Evolutionary conservation across 2,113 vertebrate species (phyloP).

Genomic region (Scartelaos histophorus): DNA sequence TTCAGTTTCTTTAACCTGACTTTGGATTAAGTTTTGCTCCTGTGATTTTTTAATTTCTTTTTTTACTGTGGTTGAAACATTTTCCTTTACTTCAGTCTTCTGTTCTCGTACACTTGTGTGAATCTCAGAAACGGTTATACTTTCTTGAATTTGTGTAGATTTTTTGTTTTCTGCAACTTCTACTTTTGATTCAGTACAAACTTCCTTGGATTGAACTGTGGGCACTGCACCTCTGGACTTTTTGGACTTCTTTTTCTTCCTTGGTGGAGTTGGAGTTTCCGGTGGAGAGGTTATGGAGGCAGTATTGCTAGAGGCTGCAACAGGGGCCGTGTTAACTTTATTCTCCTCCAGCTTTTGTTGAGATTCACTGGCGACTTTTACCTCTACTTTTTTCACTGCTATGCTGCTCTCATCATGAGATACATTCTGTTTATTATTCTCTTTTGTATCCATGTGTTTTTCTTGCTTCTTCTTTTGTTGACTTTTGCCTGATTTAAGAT

Average conservation of each 20-base stretch:
- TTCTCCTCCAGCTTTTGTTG: slow-evolving; percentile 57
- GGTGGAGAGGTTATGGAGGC: slow-evolving; percentile 22
- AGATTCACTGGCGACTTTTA: slow-evolving; percentile 45
- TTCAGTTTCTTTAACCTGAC: slow-evolving; percentile 53
- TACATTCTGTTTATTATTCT: slow-evolving; percentile 31
- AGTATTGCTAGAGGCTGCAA: slow-evolving; percentile 21
- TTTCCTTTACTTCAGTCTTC: slow-evolving; percentile 51
- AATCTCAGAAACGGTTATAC: slow-evolving; percentile 43
- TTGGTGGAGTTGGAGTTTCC: slow-evolving; percentile 51
- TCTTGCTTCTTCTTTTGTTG: slow-evolving; percentile 72
- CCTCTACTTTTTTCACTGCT: slow-evolving; percentile 36
- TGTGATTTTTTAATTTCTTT: slow-evolving; percentile 53
- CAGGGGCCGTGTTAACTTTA: slow-evolving; percentile 27
- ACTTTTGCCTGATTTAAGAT: slow-evolving; percentile 63
- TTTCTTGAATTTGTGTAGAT: slow-evolving; percentile 51
- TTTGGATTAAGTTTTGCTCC: slow-evolving; percentile 56
- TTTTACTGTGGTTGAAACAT: slow-evolving; percentile 55
- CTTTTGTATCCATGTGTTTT: slow-evolving; percentile 49
- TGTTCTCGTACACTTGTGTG: slow-evolving; percentile 49
- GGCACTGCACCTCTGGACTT: slow-evolving; percentile 67
- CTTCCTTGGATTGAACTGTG: slow-evolving; percentile 52
- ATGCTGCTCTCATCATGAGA: slow-evolving; percentile 37
- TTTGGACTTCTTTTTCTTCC: slow-evolving; percentile 77
- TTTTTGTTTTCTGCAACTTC: slow-evolving; percentile 39
- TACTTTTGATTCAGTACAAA: slow-evolving; percentile 45